Evolutionary conservation across 2,113 vertebrate genomes (phyloP), one percentile per base, ranked within the genome.

Genomic region (Ctenodactylus gundi): DNA sequence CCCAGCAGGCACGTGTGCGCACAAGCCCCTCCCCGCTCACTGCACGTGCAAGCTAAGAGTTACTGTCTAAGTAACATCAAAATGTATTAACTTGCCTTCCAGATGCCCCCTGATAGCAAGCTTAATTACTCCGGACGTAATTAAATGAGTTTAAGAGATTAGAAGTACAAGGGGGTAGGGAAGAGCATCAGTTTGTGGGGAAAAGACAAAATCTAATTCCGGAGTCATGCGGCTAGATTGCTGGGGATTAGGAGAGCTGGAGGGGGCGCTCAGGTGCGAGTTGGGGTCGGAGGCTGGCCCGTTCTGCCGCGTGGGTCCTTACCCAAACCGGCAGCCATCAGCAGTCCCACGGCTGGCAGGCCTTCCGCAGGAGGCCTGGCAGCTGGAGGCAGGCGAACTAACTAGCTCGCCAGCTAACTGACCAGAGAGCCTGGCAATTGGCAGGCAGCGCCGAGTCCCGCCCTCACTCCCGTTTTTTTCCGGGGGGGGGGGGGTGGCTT

Each of bases 111-210:
- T 95, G 97, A 97, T 97, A 97, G 94, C 92, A 97, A 96, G 97
- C 97, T 97, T 97, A 97, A 97, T 97, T 97, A 97, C 97, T 97
- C 95, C 96, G 97, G 97, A 97, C 93, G 94, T 97, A 97, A 97
- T 97, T 96, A 97, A 96, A 97, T 96, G 96, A 94, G 92, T 97
- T 97, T 96, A 97, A 96, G 88, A 97, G 94, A 97, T 96, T 96
- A 93, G 97, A 97, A 97, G 84, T 97, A 90, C 81, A 96, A 92
- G 85, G 64, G 72, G 51, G 29, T 93, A 94, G 94, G 64, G 36
- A 96, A 91, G 94, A 96, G 49, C 62, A 86, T 94, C 93, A 10
- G 91, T 97, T 97, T 95, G 85, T 72, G 82, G 93, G 75, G 15
- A 82, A 96, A 93, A 88, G 73, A 84, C 62, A 86, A 94, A 93